These are phyloP conservation scores for Suncus etruscus DNA, from an alignment of 2,113 vertebrate species.

Conservation along the genomic window DNA sequence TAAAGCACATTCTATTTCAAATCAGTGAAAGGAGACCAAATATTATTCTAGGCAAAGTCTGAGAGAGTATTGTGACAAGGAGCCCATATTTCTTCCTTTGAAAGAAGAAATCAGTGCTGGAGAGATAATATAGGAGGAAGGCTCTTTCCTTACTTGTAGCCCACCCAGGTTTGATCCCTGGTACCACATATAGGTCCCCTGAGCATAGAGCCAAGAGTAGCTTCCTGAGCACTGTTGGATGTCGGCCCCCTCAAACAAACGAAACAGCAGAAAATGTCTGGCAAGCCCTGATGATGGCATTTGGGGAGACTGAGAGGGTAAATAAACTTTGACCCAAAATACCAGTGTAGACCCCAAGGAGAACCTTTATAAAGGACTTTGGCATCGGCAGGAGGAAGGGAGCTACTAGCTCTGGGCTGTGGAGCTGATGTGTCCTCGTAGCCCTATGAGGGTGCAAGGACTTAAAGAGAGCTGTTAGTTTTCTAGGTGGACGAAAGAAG, in stretches of 20 bases:
- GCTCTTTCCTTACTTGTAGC: no score
- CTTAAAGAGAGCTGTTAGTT: conserved; percentile 21
- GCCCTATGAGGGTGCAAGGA: not conserved
- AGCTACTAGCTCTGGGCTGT: not conserved
- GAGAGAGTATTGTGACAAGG: conserved; percentile 23
- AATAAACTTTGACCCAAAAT: not conserved
- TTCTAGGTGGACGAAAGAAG: conserved; percentile 28
- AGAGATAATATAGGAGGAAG: no score
- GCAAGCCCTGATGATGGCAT: not conserved
- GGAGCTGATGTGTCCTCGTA: not conserved
- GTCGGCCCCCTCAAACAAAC: not conserved
- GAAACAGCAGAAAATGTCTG: not conserved
- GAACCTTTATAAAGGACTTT: not conserved
- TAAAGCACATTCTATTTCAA: conserved; percentile 65
- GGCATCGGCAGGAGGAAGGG: not conserved
- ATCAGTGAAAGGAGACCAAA: conserved; percentile 20
- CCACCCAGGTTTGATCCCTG: no score
- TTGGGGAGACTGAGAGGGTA: not conserved
- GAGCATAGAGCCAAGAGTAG: not conserved
- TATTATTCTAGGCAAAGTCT: conserved; percentile 51
- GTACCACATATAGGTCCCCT: no score
- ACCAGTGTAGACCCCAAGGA: not conserved
- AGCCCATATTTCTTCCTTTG: not conserved
- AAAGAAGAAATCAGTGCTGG: not conserved
- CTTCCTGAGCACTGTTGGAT: not conserved